Base-by-base conservation (phyloP, 2,113 vertebrate genomes). In the Semnornis frantzii region DNA sequence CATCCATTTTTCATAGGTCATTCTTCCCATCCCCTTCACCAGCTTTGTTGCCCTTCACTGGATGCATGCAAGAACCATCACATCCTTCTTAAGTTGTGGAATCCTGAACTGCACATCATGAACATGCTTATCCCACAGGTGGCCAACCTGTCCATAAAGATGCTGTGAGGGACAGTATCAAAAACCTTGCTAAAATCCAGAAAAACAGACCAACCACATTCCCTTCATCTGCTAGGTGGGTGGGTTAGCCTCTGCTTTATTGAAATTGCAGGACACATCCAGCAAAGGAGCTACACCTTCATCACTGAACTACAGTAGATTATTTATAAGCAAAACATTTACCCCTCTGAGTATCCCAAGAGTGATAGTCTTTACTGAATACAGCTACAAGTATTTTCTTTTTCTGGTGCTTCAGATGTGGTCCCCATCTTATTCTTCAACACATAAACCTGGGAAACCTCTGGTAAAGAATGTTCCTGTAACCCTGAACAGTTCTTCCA, bases 261-360 rank as follows among this genome's bases (percentile, higher is more conserved):
- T 19, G 76, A 60, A 92, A 60, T 57, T 65, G 54, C 37, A 73
- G 50, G 39, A 74, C 18, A n/a, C 9, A n/a, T n/a, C 21, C 37
- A 75, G 39, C 28, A 79, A 60, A 66, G 34, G 39, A 82, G 9
- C 13, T 82, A 58, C 46, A 23, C 9, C 8, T 90, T 75, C 23
- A 27, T 15, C 48, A 27, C n/a, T 62, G 34, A 23, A 42, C 19
- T 59, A 27, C 28, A 73, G 19, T 21, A 37, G 1, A 3, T 71
- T 80, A 42, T 10, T 83, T 85, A 62, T 81, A 72, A 39, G 23
- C 20, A 80, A 85, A 93, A 60, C 30, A 21, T 88, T 90, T 85
- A 16, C 30, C 18, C 15, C 25, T 44, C 33, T 44, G 34, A 59
- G 30, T 70, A 87, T 55, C 13, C 8, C 4, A 31, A 66, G 57